Base-by-base conservation (phyloP, 37 sponge, comb jelly and placozoan genomes). In the Haliclona indistincta region DNA sequence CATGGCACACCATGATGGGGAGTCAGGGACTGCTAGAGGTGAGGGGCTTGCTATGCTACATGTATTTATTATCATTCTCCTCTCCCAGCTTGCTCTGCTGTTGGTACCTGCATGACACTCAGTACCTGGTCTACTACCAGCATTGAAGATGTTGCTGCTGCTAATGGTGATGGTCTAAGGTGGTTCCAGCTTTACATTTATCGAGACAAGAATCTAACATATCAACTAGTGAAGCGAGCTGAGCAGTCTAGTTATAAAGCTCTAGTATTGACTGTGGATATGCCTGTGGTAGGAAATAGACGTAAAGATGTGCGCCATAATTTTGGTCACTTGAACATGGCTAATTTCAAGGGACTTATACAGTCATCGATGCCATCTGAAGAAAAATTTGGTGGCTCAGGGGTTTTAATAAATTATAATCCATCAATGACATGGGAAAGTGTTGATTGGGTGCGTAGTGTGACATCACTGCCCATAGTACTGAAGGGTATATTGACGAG, bases 1-100 rank as follows among this genome's bases (percentile, higher is more conserved):
- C 32, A 79, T 96, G 88, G 97, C 97, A 25, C 94, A 93, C 56
- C 63, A 68, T 29, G 88, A 96, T 35, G 94, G 94, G 5, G 97
- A 96, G 64, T 30, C 38, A 23, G 97, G 91, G 15, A 96, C 84
- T 49, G 97, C 91, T n/a, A 77, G 75, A 83, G 96, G 87, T 82
- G 19, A 5, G 5, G 17, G 11, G 26, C 67, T 32, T 66, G 67
- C 19, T 32, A 19, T 8, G 15, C n/a, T 66, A 8, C 10, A 66
- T 26, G 8, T 28, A 26, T 66, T 19, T 66, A 19, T 66, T 68
- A 7, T 39, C 22, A 5, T 42, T 44, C 47, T 25, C 26, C 68
- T 34, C 35, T 70, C 25, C 7, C 29, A 81, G 88, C 88, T 13
- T 43, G 37, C 61, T 34, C 63, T 6, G 39, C 30, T 10, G 10